Conservation (phyloP, 2,888 invertebrate species). For the Euzetes globulus region DNA sequence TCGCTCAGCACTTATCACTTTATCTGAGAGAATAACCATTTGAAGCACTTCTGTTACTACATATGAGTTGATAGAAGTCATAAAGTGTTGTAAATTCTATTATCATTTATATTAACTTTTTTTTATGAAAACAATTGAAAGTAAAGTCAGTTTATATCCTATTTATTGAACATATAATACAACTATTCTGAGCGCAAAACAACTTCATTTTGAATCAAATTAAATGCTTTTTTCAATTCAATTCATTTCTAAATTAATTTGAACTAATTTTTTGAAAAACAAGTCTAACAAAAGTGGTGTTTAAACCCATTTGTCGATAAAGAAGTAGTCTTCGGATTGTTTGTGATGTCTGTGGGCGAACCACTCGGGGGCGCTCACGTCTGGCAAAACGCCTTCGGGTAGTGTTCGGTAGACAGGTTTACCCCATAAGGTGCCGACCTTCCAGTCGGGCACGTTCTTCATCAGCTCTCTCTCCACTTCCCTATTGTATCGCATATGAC, state of each 20-base stretch:
- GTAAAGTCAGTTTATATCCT: too few relatives aligned
- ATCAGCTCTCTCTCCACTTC: constrained; percentile 78
- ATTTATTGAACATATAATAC: not conserved
- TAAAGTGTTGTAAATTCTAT: not conserved
- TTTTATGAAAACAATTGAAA: not conserved
- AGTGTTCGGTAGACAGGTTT: constrained; percentile 68
- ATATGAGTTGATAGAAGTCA: too few relatives aligned
- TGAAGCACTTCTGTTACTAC: too few relatives aligned
- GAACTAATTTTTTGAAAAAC: not conserved
- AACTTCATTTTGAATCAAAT: not conserved
- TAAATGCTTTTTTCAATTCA: not conserved
- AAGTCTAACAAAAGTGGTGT: not conserved
- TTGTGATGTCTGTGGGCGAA: constrained; percentile 55
- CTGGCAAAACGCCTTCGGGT: constrained; percentile 57
- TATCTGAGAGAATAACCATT: too few relatives aligned
- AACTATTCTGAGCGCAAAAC: not conserved
- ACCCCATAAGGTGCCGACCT: constrained; percentile 79
- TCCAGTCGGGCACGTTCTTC: constrained; percentile 84
- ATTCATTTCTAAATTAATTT: not conserved
- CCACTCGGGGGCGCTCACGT: constrained; percentile 62
- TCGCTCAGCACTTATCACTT: not conserved
- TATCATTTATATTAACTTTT: not conserved
- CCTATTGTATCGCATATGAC: constrained; percentile 67
- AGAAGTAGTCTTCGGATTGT: constrained; percentile 11
- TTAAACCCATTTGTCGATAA: constrained; percentile 15